Conservation (phyloP, 2,797 vertebrate genomes). For the Erpetoichthys calabaricus region DNA sequence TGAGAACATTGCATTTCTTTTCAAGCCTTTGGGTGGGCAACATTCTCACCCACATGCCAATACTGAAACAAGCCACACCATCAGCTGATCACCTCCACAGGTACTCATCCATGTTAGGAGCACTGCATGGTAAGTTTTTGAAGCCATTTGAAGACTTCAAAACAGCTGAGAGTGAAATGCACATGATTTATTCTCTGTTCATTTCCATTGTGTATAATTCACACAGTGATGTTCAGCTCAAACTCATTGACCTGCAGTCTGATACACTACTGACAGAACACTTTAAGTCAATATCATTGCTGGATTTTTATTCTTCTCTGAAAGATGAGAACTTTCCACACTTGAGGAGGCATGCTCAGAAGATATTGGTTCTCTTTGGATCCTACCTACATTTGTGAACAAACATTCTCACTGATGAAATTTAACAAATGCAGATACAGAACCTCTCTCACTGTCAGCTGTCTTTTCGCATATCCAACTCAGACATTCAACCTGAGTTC, state of each 20-base stretch:
- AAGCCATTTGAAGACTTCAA: constrained; percentile 17
- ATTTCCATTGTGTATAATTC: constrained; percentile 19
- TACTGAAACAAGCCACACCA: too few species aligned
- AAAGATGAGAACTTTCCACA: constrained; percentile 21
- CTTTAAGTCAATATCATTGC: constrained; percentile 14
- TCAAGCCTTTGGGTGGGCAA: too few species aligned
- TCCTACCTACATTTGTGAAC: constrained; percentile 21
- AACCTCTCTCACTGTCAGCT: constrained; percentile 23
- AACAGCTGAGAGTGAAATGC: constrained; percentile 14
- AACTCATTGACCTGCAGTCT: constrained; percentile 28
- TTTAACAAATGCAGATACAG: constrained; percentile 25
- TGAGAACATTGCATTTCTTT: too few species aligned
- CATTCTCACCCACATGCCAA: too few species aligned
- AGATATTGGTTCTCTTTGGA: constrained; percentile 17
- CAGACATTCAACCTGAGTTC: constrained; percentile 16
- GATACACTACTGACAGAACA: constrained; percentile 18
- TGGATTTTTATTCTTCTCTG: constrained; percentile 18
- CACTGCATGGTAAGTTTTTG: constrained; percentile 18
- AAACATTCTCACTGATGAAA: constrained; percentile 23
- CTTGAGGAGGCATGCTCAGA: constrained; percentile 16
- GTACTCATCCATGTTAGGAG: constrained; percentile 17
- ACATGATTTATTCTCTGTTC: constrained; percentile 20
- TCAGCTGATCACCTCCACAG: constrained; percentile 2
- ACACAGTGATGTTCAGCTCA: constrained; percentile 15
- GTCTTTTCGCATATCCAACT: constrained; percentile 12